phyloP scores from a whole-genome alignment of 2,888 invertebrate species.

The Brachypterus glaber region DNA sequence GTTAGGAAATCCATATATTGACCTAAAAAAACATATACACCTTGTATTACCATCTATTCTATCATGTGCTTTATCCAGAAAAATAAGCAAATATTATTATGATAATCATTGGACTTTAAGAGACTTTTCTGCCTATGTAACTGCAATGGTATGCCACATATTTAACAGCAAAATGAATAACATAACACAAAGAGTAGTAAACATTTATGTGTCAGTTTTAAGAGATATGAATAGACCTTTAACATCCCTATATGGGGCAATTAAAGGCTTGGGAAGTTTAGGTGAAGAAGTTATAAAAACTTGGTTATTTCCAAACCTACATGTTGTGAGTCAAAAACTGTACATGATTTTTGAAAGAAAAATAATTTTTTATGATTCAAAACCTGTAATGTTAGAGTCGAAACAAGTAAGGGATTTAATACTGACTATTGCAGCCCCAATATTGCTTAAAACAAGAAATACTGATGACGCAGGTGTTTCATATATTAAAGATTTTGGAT shows the following conservation, averaged over 20 bases:
- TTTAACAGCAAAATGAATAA: constrained; percentile 26
- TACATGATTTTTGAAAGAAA: constrained; percentile 24
- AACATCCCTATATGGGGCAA: constrained; percentile 29
- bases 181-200: constrained; percentile 27
- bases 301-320: constrained; percentile 25
- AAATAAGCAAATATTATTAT: constrained; percentile 29
- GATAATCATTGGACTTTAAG: constrained; percentile 33
- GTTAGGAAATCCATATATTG: constrained; percentile 24
- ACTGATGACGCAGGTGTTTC: constrained; percentile 23
- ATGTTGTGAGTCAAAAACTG: constrained; percentile 23
- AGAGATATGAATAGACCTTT: constrained; percentile 23
- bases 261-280: constrained; percentile 28
- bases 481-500: constrained; percentile 30
- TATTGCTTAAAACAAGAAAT: constrained; percentile 25
- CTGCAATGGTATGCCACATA: constrained; percentile 24
- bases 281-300: constrained; percentile 27
- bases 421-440: constrained; percentile 23
- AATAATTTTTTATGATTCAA: constrained; percentile 18
- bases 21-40: constrained; percentile 25
- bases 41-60: constrained; percentile 27
- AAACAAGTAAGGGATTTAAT: constrained; percentile 27
- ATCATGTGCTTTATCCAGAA: constrained; percentile 27
- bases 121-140: constrained; percentile 29
- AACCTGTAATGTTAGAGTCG: constrained; percentile 25
- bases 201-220: constrained; percentile 25